Percentiles rank a stretch among this genome's conserved stretches.
These are phyloP conservation scores for Chanos chanos DNA, from an alignment of 2,797 vertebrate species.

Conservation along the genomic window DNA sequence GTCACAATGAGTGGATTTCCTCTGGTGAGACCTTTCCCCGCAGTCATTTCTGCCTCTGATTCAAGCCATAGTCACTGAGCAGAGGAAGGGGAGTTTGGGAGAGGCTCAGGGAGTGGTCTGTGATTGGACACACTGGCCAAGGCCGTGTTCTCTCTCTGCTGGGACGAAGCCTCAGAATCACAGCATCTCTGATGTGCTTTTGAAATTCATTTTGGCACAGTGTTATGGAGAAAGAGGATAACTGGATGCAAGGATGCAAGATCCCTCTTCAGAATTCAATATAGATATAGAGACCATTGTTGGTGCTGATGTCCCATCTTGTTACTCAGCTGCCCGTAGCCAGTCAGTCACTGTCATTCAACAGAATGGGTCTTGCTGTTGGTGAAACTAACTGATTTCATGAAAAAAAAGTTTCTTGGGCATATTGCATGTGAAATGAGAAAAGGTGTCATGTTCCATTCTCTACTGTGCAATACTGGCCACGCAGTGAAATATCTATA, in stretches of 20 bases:
- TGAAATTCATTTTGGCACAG: too few relatives aligned
- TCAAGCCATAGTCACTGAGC: constrained; percentile 3
- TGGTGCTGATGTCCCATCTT: too few relatives aligned
- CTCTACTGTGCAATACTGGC: background rate
- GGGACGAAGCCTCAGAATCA: constrained; percentile 35
- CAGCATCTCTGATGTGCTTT: constrained; percentile 29
- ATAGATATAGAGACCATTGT: too few relatives aligned
- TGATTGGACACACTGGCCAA: constrained; percentile 39
- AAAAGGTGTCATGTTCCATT: constrained; percentile 39
- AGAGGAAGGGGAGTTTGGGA: constrained; percentile 20
- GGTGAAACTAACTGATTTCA: too few relatives aligned
- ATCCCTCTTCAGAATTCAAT: too few relatives aligned
- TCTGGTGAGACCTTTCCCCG: constrained; percentile 38
- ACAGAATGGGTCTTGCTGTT: too few relatives aligned
- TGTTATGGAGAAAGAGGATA: too few relatives aligned
- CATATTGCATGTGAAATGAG: constrained; percentile 69
- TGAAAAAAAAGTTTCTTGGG: too few relatives aligned
- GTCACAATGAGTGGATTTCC: constrained; percentile 61
- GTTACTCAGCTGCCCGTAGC: too few relatives aligned
- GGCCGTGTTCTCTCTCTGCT: constrained; percentile 18
- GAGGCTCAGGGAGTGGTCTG: constrained; percentile 32
- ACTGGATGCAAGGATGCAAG: too few relatives aligned
- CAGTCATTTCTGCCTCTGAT: constrained; percentile 3
- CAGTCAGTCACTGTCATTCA: too few relatives aligned
- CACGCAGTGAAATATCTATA: too few relatives aligned